Evolutionary conservation across 2,113 vertebrate genomes (phyloP), one percentile per base, ranked within the genome.

Genomic region (Cololabis saira): DNA sequence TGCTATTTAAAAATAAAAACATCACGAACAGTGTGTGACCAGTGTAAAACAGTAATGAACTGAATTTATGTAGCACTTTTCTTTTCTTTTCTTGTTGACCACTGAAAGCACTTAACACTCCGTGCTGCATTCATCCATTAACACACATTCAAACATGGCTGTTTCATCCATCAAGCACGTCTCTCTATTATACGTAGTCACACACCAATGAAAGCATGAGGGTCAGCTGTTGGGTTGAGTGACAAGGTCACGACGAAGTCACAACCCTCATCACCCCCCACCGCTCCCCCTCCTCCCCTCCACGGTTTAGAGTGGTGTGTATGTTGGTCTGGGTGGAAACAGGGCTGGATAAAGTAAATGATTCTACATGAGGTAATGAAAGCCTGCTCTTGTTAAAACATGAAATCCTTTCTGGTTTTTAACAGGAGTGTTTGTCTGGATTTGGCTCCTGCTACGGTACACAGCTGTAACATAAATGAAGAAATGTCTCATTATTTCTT

Each of bases 281-380:
- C 27, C 0, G 3, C 17, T 19, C 18, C 59, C 33, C 45, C 12
- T n/a, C 45, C 12, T n/a, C 10, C 33, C 33, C 6, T 37, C 1
- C 0, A n/a, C 30, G 18, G n/a, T 67, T 2, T n/a, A 3, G 59
- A 37, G 14, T 52, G 60, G 50, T 70, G 6, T 3, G 10, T 47
- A n/a, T 14, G 10, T 54, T 54, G 47, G 69, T 43, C 61, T 68
- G 70, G 60, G 30, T 57, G 44, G 58, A 67, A 37, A 45, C 21
- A 47, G 16, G 51, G 17, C 30, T 40, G 21, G 48, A 22, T 51
- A 55, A 55, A 70, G 16, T 15, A 50, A 66, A 66, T 69, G 69
- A 61, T 68, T 69, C 48, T 30, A 69, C 55, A 69, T 74, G 41
- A 67, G 67, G 60, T 70, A 73, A 78, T 80, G 65, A 84, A 71